Evolutionary conservation across 2,888 invertebrate genomes (phyloP).

Genomic region (Lumbricus terrestris): DNA sequence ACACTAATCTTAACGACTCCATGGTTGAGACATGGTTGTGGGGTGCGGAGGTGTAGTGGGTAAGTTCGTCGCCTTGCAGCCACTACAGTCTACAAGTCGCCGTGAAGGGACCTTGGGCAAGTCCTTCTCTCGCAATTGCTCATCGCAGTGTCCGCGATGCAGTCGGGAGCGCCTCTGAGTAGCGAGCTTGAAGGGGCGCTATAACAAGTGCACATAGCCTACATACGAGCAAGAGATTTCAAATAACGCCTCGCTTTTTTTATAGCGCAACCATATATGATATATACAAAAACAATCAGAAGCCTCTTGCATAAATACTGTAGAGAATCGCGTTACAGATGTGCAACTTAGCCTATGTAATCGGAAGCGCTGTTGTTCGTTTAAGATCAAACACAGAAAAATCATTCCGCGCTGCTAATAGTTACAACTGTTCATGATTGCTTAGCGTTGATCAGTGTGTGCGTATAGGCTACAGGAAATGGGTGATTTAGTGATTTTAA

Average conservation of each 20-base stretch:
- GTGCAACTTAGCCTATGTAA: background rate
- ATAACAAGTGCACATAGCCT: no score
- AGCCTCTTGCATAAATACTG: background rate
- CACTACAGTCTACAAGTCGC: no score
- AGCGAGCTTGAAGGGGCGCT: no score
- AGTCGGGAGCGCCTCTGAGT: no score
- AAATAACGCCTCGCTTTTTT: background rate
- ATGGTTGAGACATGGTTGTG: no score
- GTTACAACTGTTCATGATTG: background rate
- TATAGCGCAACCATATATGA: background rate
- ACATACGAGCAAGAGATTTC: background rate
- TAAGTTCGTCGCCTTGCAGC: no score
- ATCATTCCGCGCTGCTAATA: background rate
- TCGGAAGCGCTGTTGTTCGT: background rate
- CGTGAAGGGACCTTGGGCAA: no score
- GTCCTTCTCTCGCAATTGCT: no score
- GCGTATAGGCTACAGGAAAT: no score
- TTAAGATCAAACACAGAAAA: background rate
- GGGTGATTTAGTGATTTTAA: background rate
- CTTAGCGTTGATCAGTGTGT: background rate
- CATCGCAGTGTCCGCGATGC: no score
- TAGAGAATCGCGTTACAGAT: background rate
- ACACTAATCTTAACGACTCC: no score
- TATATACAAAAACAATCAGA: background rate
- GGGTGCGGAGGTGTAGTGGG: no score